These are phyloP conservation scores for Calameuta filiformis DNA, from an alignment of 2,888 invertebrate species.

Conservation along the genomic window DNA sequence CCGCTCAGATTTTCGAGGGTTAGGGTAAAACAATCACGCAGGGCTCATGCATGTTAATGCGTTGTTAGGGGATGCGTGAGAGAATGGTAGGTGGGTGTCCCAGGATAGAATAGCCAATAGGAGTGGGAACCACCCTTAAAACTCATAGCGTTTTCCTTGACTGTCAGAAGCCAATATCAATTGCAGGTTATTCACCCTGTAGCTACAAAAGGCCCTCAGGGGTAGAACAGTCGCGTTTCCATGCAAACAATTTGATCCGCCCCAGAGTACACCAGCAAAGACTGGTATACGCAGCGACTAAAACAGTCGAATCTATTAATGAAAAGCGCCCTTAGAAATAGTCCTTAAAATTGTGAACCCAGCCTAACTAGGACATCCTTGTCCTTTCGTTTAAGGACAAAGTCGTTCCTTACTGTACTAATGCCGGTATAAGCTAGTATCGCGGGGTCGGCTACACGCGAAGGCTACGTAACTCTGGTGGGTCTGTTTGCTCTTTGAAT, in stretches of 20 bases:
- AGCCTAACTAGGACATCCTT: no score
- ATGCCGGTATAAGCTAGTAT: slow-evolving; percentile 48
- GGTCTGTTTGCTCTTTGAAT: slow-evolving; percentile 42
- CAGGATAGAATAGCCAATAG: slow-evolving; percentile 61
- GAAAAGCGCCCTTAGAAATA: no score
- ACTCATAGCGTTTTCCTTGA: slow-evolving; percentile 46
- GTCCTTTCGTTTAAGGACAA: no score
- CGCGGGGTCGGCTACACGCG: slow-evolving; percentile 51
- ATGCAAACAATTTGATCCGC: no score
- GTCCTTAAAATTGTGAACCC: no score
- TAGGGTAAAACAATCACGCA: slow-evolving; percentile 65
- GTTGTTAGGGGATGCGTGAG: slow-evolving; percentile 57
- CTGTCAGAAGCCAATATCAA: slow-evolving; percentile 29
- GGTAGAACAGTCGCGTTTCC: no score
- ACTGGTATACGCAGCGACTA: no score
- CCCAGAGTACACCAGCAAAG: no score
- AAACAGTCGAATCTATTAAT: no score
- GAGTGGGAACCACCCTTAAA: slow-evolving; percentile 50
- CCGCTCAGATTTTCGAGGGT: slow-evolving; percentile 55
- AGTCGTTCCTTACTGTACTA: slow-evolving; percentile 1
- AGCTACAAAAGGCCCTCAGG: no score
- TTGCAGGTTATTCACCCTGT: slow-evolving; percentile 9
- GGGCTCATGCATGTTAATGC: slow-evolving; percentile 67
- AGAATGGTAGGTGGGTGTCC: slow-evolving; percentile 8
- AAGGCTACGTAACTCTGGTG: slow-evolving; percentile 7